Evolutionary conservation across 2,113 vertebrate species (phyloP).

Genomic region (Ophthalmotilapia sp.): DNA sequence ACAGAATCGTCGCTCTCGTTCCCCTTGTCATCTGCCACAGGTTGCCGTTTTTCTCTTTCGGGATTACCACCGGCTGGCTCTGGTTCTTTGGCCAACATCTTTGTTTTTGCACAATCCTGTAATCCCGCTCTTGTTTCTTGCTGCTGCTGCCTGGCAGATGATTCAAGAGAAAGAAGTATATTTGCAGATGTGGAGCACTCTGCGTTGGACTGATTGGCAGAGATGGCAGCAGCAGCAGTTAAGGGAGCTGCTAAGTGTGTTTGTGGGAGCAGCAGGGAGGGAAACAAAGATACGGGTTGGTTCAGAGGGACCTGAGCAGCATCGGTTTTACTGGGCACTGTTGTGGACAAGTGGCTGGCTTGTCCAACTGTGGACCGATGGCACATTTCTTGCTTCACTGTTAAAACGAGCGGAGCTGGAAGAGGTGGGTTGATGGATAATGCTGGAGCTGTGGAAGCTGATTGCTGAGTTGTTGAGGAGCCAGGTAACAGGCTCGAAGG

Average conservation of each 20-base stretch:
- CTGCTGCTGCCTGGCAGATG: slow-evolving; percentile 12
- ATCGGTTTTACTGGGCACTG: not conserved
- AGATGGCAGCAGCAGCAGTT: not conserved
- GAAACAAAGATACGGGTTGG: not conserved
- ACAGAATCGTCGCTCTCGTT: slow-evolving; percentile 70
- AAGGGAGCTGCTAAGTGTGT: not conserved
- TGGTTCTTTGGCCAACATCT: not conserved
- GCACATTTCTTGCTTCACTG: not conserved
- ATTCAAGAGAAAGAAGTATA: not conserved
- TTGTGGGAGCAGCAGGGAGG: not conserved
- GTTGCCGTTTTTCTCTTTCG: not conserved
- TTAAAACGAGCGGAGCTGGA: not conserved
- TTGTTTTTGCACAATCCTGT: not conserved
- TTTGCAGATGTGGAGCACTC: slow-evolving; percentile 56
- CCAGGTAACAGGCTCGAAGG: not conserved
- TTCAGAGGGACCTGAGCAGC: not conserved
- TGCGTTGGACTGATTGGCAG: slow-evolving; percentile 23
- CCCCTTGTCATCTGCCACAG: not conserved
- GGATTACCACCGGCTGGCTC: not conserved
- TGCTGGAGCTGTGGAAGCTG: not conserved
- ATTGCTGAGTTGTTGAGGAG: not conserved
- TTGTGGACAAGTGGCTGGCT: not conserved
- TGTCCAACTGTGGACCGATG: not conserved
- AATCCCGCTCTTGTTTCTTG: slow-evolving; percentile 3
- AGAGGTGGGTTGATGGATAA: not conserved